These are phyloP conservation scores for Gymnosoma rotundatum DNA, from an alignment of 2,888 invertebrate species.

Conservation along the genomic window DNA sequence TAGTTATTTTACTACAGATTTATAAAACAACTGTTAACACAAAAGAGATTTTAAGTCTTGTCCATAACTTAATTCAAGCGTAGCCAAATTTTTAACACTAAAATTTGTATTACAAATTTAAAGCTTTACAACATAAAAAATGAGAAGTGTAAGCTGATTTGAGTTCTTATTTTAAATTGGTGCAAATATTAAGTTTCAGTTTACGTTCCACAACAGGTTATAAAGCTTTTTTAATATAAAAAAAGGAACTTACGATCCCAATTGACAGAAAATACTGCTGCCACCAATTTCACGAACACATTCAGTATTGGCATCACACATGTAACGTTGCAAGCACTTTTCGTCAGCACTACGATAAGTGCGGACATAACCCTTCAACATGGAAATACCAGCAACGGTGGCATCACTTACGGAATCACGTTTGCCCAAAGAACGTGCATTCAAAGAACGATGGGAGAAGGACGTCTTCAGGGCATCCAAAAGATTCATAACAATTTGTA, in stretches of 20 bases:
- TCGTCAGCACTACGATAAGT: constrained; percentile 90
- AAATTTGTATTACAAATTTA: no score
- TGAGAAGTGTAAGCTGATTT: no score
- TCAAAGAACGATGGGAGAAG: constrained; percentile 93
- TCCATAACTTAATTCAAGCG: no score
- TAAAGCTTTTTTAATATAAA: constrained; percentile 19
- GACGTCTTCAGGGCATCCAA: constrained; percentile 96
- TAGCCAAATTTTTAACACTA: no score
- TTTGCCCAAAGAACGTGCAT: constrained; percentile 92
- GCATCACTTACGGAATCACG: constrained; percentile 96
- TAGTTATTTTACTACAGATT: no score
- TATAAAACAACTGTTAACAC: no score
- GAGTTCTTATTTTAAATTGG: no score
- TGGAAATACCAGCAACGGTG: constrained; percentile 92
- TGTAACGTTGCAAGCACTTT: constrained; percentile 92
- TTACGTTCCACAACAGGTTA: background rate
- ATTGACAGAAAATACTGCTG: constrained; percentile 94
- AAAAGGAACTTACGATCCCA: constrained; percentile 91
- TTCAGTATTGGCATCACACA: constrained; percentile 95
- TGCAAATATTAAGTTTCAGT: background rate
- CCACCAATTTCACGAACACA: constrained; percentile 91
- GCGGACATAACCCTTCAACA: constrained; percentile 94
- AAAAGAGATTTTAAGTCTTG: no score
- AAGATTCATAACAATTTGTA: constrained; percentile 95
- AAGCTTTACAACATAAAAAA: no score